These are phyloP conservation scores for Mycetomoellerius zeteki DNA, from an alignment of 1,140 invertebrate species.

Conservation along the genomic window DNA sequence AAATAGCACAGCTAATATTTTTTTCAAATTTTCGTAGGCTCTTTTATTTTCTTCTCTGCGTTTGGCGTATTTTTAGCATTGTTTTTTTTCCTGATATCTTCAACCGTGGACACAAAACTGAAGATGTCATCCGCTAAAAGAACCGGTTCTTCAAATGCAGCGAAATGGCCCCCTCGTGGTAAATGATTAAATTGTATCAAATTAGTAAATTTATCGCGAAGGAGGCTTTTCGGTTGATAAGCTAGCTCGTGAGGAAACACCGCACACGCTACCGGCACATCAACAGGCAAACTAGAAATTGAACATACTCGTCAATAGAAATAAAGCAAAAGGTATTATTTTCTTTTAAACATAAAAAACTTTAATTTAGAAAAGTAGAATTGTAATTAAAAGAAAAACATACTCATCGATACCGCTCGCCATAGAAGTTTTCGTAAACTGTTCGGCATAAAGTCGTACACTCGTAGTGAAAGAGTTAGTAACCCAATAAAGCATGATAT, in stretches of 20 bases:
- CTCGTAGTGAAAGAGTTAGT: slow-evolving; percentile 93
- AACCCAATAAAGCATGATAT: slow-evolving; percentile 96
- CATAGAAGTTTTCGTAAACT: slow-evolving; percentile 83
- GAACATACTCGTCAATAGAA: neutral
- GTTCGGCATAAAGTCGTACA: slow-evolving; percentile 92
- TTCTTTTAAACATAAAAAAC: neutral
- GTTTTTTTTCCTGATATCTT: slow-evolving; percentile 27
- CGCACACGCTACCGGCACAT: slow-evolving; percentile 90
- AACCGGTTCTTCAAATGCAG: slow-evolving; percentile 93
- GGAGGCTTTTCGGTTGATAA: slow-evolving; percentile 88
- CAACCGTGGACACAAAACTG: slow-evolving; percentile 82
- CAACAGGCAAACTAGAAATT: slow-evolving; percentile 88
- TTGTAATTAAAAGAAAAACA: neutral
- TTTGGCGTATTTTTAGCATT: slow-evolving; percentile 19
- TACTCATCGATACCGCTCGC: slow-evolving; percentile 86
- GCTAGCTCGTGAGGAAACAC: slow-evolving; percentile 89
- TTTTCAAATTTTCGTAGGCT: slow-evolving; percentile 42
- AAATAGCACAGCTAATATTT: neutral
- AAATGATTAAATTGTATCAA: slow-evolving; percentile 89
- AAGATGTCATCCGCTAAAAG: slow-evolving; percentile 90
- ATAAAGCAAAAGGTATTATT: neutral
- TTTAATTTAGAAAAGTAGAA: slow-evolving; percentile 1
- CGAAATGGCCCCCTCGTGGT: slow-evolving; percentile 94
- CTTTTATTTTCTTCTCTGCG: slow-evolving; percentile 37
- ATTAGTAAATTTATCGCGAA: slow-evolving; percentile 89